Base-by-base conservation (phyloP, 2,888 invertebrate species). In the Drosophila greeni region DNA sequence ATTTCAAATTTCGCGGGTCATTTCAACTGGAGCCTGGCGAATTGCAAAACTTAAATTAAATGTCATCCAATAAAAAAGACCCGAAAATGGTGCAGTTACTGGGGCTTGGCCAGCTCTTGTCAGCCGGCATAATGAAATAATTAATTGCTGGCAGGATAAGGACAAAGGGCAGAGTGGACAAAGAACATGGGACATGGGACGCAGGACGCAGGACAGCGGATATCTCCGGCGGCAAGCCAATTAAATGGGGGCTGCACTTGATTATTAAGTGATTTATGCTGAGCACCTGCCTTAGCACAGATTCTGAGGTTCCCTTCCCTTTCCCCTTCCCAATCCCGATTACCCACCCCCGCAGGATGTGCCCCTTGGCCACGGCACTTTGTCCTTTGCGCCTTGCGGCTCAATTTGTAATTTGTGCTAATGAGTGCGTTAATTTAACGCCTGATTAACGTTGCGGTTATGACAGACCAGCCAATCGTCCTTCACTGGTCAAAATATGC, bases 11-110 rank as follows among this genome's bases (percentile, higher is more conserved):
- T 60, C 45, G 45, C 59, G 64, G 45, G 52, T 52, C 65, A 67
- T 66, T 76, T 74, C 75, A 76, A 76, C 79, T 76, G 66, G 61
- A 62, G 61, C 16, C 76, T 72, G 72, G 74, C 70, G 82, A 81
- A 82, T 81, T 81, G 76, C 81, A 70, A 83, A 81, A 81, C 80
- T 81, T 81, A 81, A 81, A 81, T 81, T 81, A 83, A 81, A 81
- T 79, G 78, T 79, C 52, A 52, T 55, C 62, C 52, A 70, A 66
- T 31, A 31, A 61, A 31, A 58, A 14, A 20, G 11, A 20, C 20
- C 1, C 24, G 57, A 40, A 56, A 24, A 6, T 26, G 34, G 20
- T 12, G 33, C 8, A 12, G n/a, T 37, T 33, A 11, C n/a, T 16
- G 20, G 56, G 53, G n/a, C 11, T 24, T 49, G 45, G 18, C 29